Evolutionary conservation across 2,113 vertebrate species (phyloP).

Genomic region (Numida meleagris): DNA sequence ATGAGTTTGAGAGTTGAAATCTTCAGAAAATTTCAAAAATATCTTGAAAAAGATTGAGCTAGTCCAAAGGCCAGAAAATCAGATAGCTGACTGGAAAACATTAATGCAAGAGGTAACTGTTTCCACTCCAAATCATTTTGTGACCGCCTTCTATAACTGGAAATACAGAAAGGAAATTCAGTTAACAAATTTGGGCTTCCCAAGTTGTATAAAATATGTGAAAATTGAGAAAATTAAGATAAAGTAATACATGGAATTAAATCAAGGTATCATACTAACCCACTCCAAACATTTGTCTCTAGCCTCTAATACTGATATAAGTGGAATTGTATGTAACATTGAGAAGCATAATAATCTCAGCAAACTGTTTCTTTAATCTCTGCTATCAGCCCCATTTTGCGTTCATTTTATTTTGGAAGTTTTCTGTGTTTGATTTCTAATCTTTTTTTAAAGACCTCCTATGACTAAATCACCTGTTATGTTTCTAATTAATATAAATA

Average conservation of each 20-base stretch:
- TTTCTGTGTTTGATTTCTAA: background rate
- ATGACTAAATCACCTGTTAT: too few relatives aligned
- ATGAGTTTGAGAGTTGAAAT: background rate
- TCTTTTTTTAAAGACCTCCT: background rate
- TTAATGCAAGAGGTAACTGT: background rate
- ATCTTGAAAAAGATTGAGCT: background rate
- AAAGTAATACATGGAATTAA: background rate
- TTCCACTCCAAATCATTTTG: background rate
- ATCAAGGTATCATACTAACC: background rate
- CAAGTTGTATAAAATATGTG: background rate
- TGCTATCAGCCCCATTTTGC: fast-evolving
- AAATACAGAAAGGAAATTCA: background rate
- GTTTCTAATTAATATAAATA: too few relatives aligned
- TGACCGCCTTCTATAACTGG: background rate
- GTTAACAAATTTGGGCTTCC: background rate
- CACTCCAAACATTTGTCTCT: background rate
- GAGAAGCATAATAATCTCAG: background rate
- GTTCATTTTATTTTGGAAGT: background rate
- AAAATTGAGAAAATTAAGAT: background rate
- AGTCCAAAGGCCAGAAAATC: background rate
- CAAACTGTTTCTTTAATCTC: background rate
- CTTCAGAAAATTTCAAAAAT: background rate
- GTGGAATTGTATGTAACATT: fast-evolving
- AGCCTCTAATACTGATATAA: background rate
- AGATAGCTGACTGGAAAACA: background rate